Evolutionary conservation across 2,113 vertebrate genomes (phyloP), one percentile per base, ranked within the genome.

Genomic region (Ptilonorhynchus violaceus): DNA sequence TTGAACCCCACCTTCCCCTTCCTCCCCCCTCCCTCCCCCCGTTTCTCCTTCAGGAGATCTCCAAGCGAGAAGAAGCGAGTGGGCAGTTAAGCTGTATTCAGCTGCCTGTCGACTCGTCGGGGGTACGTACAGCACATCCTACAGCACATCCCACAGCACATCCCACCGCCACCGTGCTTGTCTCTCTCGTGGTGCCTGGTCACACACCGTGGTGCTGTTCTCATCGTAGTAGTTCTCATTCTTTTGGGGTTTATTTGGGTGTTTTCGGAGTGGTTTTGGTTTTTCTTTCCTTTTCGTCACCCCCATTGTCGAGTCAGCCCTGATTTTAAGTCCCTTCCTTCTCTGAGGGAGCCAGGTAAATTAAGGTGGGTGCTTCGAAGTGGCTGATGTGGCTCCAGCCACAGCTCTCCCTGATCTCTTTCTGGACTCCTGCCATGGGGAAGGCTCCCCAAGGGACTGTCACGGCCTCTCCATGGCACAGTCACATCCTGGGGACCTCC

Each of bases 11-110:
- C 93, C 97, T 94, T 79, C 94, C 97, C 97, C 95, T 64, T 89
- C 79, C 93, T 62, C 30, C 82, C 78, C 78, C 31, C 10, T 42
- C 89, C 97, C 88, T 82, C 50, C 94, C 96, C 96, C 97, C 98
- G 21, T 98, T 98, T 98, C 98, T 98, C 98, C 97, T 98, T 97
- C 98, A 99, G 99, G 99, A 99, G 99, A 98, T 99, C 97, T 73
- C 98, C 98, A 99, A 99, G 98, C 98, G 98, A 98, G 99, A 99
- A 98, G 99, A 99, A 37, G 98, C 99, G 98, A 99, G 99, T 99
- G 99, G 98, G 98, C 99, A 99, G 98, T 98, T 99, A 98, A 99
- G 99, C 98, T 99, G 99, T 98, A 99, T 99, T 99, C 99, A 99
- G 99, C 99, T 99, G 98, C 99, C 99, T 98, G 98, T 99, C 98